Evolutionary conservation across 2,113 vertebrate genomes (phyloP), one percentile per base, ranked within the genome.

Genomic region (Aphyosemion australe): DNA sequence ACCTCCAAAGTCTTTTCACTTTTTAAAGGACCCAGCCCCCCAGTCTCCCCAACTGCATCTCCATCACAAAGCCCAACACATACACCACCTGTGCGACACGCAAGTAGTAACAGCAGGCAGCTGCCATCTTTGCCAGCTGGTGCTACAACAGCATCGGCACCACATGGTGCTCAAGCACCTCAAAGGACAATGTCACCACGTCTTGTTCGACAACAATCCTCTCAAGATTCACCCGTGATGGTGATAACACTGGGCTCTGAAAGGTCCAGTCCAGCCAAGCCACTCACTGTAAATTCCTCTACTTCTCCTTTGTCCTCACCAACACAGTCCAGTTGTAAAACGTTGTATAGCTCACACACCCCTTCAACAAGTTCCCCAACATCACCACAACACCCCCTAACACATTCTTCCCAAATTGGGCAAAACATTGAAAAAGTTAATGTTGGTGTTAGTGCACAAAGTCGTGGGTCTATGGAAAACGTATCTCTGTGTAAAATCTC

Each of bases 401-500:
- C 91, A 64, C 88, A 91, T 1, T 65, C 88, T 2, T 74, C 91
- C 68, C 95, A 95, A 46, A 93, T 91, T 80, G 61, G 70, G 53
- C 87, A 89, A 69, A 88, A 89, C 74, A 88, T 87, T 54, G 91
- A 93, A 55, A 95, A 94, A 80, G 86, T 83, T 42, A 91, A 92
- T 12, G 39, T 89, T 0, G 79, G 90, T 51, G 91, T 93, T 69
- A 89, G 88, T 0, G 85, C 93, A 7, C 93, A 96, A 1, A 84
- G 92, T 84, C 94, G 92, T 90, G 95, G 93, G 21, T 88, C 95
- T 3, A 90, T 93, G 0, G 96, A 98, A 91, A 97, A 95, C 80
- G 96, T 96, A 78, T 96, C 95, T 16, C 83, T 95, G 7, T 96
- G 94, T 90, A 95, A 95, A 83, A 96, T 97, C 57, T 95, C 96